phyloP scores from a whole-genome alignment of 2,888 invertebrate species.

The Alviniconcha strummeri region DNA sequence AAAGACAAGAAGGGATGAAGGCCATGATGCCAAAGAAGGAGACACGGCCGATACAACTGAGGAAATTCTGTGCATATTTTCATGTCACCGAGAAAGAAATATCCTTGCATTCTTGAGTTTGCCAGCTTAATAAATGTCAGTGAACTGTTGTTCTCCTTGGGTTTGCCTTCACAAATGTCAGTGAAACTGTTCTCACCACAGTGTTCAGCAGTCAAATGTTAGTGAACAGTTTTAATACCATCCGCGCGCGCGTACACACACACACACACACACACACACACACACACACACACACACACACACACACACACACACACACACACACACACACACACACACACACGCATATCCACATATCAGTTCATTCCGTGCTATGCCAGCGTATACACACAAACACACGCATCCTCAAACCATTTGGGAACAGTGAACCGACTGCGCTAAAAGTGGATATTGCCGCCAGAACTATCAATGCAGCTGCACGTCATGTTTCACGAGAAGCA shows the following conservation, averaged over 20 bases:
- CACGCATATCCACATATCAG: too few relatives aligned
- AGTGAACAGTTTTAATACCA: not conserved
- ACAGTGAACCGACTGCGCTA: too few relatives aligned
- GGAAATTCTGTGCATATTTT: too few relatives aligned
- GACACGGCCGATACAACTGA: too few relatives aligned
- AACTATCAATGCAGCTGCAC: too few relatives aligned
- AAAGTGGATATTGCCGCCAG: too few relatives aligned
- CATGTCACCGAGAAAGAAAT: too few relatives aligned
- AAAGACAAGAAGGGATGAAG: too few relatives aligned
- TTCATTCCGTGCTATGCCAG: not conserved
- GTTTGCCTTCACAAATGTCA: not conserved
- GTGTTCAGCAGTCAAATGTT: not conserved
- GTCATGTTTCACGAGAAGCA: too few relatives aligned
- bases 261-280: constrained; percentile 20
- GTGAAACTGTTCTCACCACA: not conserved
- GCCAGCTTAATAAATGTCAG: not conserved
- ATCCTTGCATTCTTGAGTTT: too few relatives aligned
- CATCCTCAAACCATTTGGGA: too few relatives aligned
- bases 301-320: not conserved
- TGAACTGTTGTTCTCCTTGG: not conserved
- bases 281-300: constrained; percentile 15
- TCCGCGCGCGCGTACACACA: not conserved
- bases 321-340: not conserved
- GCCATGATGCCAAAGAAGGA: too few relatives aligned
- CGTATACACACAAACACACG: not conserved